Percentiles rank a stretch among this genome's conserved stretches.
These are phyloP conservation scores for Rhinella marina DNA, from an alignment of 2,797 vertebrate species.

Conservation along the genomic window DNA sequence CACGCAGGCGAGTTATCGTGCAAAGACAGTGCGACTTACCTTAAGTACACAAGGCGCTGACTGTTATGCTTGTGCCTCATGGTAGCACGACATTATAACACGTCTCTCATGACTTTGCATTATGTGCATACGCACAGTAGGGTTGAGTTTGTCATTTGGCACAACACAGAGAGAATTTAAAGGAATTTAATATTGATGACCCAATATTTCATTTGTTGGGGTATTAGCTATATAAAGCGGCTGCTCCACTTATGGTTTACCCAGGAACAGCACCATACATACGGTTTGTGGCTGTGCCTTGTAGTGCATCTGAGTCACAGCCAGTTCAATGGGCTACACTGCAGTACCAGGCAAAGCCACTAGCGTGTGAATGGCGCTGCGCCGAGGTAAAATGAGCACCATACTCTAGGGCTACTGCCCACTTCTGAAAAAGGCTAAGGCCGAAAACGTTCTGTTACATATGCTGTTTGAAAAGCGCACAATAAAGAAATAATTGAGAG, in stretches of 20 bases:
- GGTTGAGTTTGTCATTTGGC: neutral
- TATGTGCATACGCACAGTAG: neutral
- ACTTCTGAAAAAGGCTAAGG: too few relatives aligned
- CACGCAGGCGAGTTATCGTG: conserved; percentile 26
- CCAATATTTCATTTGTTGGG: too few relatives aligned
- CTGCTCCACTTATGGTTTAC: neutral
- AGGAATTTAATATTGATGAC: too few relatives aligned
- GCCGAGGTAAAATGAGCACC: too few relatives aligned
- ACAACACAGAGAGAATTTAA: too few relatives aligned
- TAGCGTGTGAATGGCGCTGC: neutral
- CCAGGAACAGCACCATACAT: neutral
- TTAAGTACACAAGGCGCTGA: conserved; percentile 1
- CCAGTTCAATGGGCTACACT: neutral
- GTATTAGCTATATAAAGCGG: neutral
- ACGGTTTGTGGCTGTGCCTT: neutral
- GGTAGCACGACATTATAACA: conserved; percentile 31
- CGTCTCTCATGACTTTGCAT: neutral
- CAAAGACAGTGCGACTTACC: neutral
- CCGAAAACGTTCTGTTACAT: too few relatives aligned
- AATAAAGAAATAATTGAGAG: too few relatives aligned
- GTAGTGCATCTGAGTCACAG: neutral
- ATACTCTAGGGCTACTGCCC: too few relatives aligned
- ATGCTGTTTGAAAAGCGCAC: too few relatives aligned
- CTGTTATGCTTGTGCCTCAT: neutral
- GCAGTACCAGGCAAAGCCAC: neutral